A percentile compares a stretch with the other conserved stretches of the same genome.
Conservation (phyloP, 1,140 invertebrate species). For the Rhyzopertha dominica region DNA sequence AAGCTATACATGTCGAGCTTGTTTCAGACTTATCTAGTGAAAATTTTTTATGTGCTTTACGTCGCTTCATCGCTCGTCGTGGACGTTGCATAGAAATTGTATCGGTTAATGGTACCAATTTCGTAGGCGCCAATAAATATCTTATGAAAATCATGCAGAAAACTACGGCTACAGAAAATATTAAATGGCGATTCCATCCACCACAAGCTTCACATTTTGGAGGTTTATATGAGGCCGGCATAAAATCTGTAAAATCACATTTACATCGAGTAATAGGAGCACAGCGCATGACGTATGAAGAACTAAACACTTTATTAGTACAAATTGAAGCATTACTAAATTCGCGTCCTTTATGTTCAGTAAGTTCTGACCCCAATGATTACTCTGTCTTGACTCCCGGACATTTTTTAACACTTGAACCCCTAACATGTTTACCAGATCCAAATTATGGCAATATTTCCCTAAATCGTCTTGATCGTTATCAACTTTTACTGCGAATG, state of each 20-base stretch:
- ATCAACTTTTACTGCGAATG: slow-evolving; percentile 24
- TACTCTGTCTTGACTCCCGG: slow-evolving; percentile 24
- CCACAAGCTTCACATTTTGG: too few species aligned
- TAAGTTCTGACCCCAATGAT: slow-evolving; percentile 28
- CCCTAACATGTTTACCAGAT: slow-evolving; percentile 26
- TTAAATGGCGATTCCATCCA: too few species aligned
- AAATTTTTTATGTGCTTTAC: slow-evolving; percentile 33
- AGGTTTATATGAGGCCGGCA: background rate
- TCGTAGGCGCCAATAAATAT: too few species aligned
- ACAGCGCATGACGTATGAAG: too few species aligned
- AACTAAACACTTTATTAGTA: too few species aligned
- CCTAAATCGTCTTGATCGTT: slow-evolving; percentile 19
- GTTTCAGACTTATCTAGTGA: slow-evolving; percentile 38
- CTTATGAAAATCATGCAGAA: too few species aligned
- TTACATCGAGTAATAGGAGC: too few species aligned
- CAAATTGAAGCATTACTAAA: too few species aligned
- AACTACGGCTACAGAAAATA: too few species aligned
- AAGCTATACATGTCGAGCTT: slow-evolving; percentile 47
- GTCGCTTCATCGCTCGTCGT: slow-evolving; percentile 7
- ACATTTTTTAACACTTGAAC: slow-evolving; percentile 23
- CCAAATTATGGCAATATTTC: slow-evolving; percentile 17
- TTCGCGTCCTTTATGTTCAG: slow-evolving; percentile 7
- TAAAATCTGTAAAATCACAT: slow-evolving; percentile 6
- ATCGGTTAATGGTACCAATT: background rate
- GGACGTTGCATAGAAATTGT: background rate